These are phyloP conservation scores for Microctonus brassicae DNA, from an alignment of 2,888 invertebrate species.

Conservation along the genomic window DNA sequence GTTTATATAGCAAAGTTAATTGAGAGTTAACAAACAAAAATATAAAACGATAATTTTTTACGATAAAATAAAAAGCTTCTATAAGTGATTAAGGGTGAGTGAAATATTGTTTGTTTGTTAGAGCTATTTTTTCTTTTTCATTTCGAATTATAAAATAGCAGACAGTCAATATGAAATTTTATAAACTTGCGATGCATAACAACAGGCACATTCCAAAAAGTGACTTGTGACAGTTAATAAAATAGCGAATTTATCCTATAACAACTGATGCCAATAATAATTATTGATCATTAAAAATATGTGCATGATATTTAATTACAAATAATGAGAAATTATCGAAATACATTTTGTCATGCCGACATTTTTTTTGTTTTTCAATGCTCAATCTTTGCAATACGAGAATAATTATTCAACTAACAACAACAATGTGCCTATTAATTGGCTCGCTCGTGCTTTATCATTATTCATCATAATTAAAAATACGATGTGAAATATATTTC, in stretches of 20 bases:
- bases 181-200: constrained; percentile 37
- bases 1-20: neutral
- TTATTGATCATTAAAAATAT: neutral
- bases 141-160: neutral
- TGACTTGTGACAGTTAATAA: constrained; percentile 17
- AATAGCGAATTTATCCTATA: neutral
- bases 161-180: neutral
- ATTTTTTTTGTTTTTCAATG: neutral
- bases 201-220: constrained; percentile 45
- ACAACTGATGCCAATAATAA: neutral
- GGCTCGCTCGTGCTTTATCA: neutral
- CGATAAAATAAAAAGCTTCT: neutral
- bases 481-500: neutral
- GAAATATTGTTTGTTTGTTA: neutral
- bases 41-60: neutral
- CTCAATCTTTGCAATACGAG: neutral
- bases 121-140: neutral
- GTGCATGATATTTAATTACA: neutral
- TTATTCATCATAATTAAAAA: neutral
- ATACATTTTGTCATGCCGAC: neutral
- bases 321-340: neutral
- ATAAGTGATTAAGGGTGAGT: neutral
- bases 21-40: neutral
- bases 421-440: neutral
- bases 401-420: neutral